A percentile compares a stretch with the other conserved stretches of the same genome.
Evolutionary conservation across 2,888 invertebrate genomes (phyloP).

Genomic region (Digitonthophagus gazella): DNA sequence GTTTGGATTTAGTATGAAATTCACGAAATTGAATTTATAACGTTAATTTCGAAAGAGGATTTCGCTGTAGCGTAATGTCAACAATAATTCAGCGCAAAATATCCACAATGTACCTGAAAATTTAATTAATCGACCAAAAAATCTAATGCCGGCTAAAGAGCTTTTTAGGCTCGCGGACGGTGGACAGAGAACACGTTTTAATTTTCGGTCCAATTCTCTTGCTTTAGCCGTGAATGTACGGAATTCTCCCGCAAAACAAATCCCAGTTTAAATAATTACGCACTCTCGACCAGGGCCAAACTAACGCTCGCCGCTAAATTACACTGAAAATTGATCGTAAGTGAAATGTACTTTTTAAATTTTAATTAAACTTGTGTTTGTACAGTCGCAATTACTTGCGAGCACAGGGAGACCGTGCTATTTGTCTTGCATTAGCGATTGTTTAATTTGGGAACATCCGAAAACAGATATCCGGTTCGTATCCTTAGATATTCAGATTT

Average conservation of each 20-base stretch:
- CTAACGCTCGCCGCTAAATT: background rate
- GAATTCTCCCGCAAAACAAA: background rate
- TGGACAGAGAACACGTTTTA: background rate
- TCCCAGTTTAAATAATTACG: background rate
- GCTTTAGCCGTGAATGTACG: background rate
- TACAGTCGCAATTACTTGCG: background rate
- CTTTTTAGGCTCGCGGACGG: background rate
- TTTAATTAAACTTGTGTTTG: background rate
- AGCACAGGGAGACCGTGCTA: background rate
- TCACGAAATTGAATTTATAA: no score
- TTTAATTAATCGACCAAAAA: background rate
- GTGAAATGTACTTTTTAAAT: background rate
- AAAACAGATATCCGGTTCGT: background rate
- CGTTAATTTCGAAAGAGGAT: background rate
- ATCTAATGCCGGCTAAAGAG: background rate
- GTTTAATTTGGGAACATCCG: background rate
- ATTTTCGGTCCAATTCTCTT: background rate
- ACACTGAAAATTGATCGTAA: background rate
- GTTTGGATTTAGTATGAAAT: background rate
- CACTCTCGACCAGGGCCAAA: background rate
- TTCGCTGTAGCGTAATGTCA: background rate
- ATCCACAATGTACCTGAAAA: background rate
- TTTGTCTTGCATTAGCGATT: background rate
- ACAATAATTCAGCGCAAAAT: background rate
- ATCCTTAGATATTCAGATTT: background rate